Base-by-base conservation (phyloP, 2,113 vertebrate genomes). In the Chitala chitala region DNA sequence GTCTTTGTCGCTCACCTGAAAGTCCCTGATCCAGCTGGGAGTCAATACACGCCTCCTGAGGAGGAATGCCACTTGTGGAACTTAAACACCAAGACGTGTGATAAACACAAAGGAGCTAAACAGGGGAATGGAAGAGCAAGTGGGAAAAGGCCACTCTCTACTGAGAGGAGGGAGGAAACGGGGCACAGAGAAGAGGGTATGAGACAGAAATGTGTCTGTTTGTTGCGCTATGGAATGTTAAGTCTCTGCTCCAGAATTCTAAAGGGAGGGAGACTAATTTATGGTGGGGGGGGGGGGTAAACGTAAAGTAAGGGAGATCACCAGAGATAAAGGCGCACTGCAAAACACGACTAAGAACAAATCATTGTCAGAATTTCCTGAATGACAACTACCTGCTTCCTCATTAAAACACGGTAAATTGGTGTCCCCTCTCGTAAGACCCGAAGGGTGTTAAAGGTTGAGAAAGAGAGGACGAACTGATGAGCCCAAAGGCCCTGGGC, bases 141-240 rank as follows among this genome's bases (percentile, higher is more conserved):
- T 13, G 29, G 17, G 58, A 29, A n/a, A 44, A 53, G 56, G 51
- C 13, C 42, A 22, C 5, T 12, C 40, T 31, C 48, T 69, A 13
- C 15, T 20, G 4, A n/a, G 8, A 24, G 38, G 15, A 42, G 63
- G 36, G n/a, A 66, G 20, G 13, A 42, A 15, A 20, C 17, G 20
- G 20, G 22, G 78, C 81, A 82, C 81, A 81, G 8, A 0, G 70
- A 72, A 48, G 6, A 31, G 53, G n/a, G 44, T 31, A 79, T n/a
- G 73, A 72, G 69, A 73, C 71, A 42, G 20, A 73, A 72, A 56
- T 72, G 78, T 46, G 73, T 69, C 70, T 24, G 50, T 68, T 83
- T 82, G 83, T 74, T 72, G 73, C 77, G 75, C 74, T 70, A 76
- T 82, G 88, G 90, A 89, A 90, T 92, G 85, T 90, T 77, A 78